Percentiles rank a stretch among this genome's conserved stretches.
Conservation (phyloP, 2,113 vertebrate species). For the Podiceps cristatus region DNA sequence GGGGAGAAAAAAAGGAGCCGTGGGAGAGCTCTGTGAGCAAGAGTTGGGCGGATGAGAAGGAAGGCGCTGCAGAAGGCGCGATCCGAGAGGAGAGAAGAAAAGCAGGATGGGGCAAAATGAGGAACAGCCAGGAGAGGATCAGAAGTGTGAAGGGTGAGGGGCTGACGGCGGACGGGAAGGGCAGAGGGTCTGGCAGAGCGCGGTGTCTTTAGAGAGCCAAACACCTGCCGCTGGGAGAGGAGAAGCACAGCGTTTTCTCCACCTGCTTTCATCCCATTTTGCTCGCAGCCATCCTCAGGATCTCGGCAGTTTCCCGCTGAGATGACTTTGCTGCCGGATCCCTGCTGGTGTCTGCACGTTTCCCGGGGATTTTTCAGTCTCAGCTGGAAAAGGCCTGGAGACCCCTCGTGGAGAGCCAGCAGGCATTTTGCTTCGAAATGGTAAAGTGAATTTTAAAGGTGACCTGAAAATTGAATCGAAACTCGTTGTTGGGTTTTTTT, state of each 20-base stretch:
- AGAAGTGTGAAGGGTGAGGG: background rate
- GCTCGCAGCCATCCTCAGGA: background rate
- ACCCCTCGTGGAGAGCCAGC: background rate
- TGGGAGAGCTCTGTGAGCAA: background rate
- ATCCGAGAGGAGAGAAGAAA: background rate
- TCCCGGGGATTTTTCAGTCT: background rate
- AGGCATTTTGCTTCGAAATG: accelerated
- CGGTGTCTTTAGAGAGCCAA: background rate
- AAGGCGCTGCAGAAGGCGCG: background rate
- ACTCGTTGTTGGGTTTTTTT: accelerated
- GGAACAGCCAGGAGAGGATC: background rate
- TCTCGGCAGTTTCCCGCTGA: accelerated
- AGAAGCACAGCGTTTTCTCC: accelerated
- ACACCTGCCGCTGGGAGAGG: background rate
- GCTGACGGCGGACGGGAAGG: background rate
- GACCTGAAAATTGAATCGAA: background rate
- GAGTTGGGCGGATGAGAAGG: background rate
- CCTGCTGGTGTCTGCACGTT: accelerated
- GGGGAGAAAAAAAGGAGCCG: background rate
- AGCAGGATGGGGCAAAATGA: background rate
- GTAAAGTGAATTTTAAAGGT: background rate
- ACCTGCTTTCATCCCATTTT: background rate
- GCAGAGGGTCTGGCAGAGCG: background rate
- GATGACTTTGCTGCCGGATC: background rate
- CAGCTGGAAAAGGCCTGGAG: background rate